phyloP scores from a whole-genome alignment of 2,888 invertebrate species.

The Cybosia mesomella region DNA sequence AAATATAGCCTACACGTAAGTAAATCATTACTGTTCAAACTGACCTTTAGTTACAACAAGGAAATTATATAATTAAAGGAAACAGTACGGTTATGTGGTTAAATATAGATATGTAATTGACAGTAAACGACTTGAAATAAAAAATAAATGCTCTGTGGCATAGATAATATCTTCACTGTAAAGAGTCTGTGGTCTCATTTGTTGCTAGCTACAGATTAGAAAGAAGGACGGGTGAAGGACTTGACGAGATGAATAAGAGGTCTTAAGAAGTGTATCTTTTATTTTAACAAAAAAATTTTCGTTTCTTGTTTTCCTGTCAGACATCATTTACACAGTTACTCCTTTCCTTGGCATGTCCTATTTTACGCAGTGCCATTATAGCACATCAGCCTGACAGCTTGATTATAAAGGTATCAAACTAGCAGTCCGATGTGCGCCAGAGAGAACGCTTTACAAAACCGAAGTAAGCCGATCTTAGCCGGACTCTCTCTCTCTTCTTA shows the following conservation, averaged over 20 bases:
- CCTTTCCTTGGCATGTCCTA: neutral
- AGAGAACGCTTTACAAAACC: no score
- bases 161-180: neutral
- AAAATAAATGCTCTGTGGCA: neutral
- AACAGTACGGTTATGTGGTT: conserved; percentile 6
- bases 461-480: no score
- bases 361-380: no score
- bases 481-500: no score
- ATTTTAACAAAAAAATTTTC: neutral
- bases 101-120: neutral
- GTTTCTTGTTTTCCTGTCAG: neutral
- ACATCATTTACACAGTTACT: neutral
- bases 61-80: conserved; percentile 21
- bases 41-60: conserved; percentile 39
- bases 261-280: no score
- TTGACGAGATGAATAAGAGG: neutral
- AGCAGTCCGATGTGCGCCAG: no score
- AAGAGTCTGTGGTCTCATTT: neutral
- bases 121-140: neutral
- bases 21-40: conserved; percentile 4
- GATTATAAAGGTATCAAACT: no score
- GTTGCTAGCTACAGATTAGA: neutral
- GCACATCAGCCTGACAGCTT: no score
- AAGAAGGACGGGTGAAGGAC: no score
- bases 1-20: conserved; percentile 25